A percentile compares a stretch with the other conserved stretches of the same genome.
These are phyloP conservation scores for Rhagologus leucostigma DNA, from an alignment of 2,113 vertebrate genomes.

Conservation along the genomic window DNA sequence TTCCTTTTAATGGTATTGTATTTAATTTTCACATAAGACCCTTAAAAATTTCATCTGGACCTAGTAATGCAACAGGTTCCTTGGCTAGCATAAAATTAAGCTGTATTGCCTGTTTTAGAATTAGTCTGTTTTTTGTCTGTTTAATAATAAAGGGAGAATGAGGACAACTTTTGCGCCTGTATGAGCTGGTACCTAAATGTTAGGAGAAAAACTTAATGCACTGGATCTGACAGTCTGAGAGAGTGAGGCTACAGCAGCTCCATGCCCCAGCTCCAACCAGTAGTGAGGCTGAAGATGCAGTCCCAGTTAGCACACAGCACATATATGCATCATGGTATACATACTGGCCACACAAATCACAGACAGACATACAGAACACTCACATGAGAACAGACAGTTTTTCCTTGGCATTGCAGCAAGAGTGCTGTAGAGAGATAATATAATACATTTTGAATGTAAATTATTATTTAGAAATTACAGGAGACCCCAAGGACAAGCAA, in stretches of 20 bases:
- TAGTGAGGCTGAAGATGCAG: background rate
- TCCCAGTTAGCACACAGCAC: background rate
- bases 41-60: background rate
- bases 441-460: background rate
- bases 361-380: background rate
- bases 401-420: background rate
- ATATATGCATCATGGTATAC: background rate
- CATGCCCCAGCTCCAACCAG: background rate
- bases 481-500: background rate
- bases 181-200: background rate
- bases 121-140: background rate
- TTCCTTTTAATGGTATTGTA: accelerated
- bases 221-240: background rate
- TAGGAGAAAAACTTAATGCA: background rate
- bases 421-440: background rate
- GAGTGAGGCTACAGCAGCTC: background rate
- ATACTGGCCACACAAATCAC: background rate
- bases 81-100: background rate
- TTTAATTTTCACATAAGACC: background rate
- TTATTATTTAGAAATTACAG: background rate
- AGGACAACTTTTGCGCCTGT: background rate
- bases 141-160: background rate
- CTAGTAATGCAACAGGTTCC: background rate
- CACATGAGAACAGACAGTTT: background rate
- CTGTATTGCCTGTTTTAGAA: background rate